Conservation (phyloP, 1,140 invertebrate species). For the Dendrolimus kikuchii region DNA sequence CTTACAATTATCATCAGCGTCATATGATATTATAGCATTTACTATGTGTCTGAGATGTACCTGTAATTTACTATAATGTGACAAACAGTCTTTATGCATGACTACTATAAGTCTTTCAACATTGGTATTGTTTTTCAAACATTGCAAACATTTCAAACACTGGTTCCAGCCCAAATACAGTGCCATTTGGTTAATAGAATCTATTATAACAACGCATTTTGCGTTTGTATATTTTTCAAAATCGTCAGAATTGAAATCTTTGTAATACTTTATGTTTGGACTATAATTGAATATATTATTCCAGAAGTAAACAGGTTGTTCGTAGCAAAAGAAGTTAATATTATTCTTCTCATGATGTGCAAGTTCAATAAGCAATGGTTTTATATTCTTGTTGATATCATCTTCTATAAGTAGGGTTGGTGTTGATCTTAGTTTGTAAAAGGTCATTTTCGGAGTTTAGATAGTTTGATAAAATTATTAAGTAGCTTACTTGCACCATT, state of each 20-base stretch:
- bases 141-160: conserved; percentile 34
- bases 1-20: conserved; percentile 30
- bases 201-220: conserved; percentile 45
- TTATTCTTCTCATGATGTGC: conserved; percentile 23
- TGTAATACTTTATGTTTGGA: conserved; percentile 23
- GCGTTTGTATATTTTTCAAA: conserved; percentile 17
- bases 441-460: conserved; percentile 28
- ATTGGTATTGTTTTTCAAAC: conserved; percentile 25
- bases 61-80: conserved; percentile 46
- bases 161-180: conserved; percentile 44
- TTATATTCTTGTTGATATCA: conserved; percentile 39
- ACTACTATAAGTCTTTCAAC: conserved; percentile 64
- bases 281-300: conserved; percentile 35
- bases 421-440: conserved; percentile 44
- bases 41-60: conserved; percentile 65
- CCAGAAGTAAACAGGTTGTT: conserved; percentile 53
- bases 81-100: conserved; percentile 68
- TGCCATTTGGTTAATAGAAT: conserved; percentile 64
- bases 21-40: conserved; percentile 58
- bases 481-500: no score
- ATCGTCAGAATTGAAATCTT: conserved; percentile 25
- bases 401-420: conserved; percentile 51
- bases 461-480: no score
- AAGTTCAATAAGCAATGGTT: conserved; percentile 42
- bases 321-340: conserved; percentile 48